phyloP scores from a whole-genome alignment of 1,140 invertebrate species.

The Euglossa dilemma region DNA sequence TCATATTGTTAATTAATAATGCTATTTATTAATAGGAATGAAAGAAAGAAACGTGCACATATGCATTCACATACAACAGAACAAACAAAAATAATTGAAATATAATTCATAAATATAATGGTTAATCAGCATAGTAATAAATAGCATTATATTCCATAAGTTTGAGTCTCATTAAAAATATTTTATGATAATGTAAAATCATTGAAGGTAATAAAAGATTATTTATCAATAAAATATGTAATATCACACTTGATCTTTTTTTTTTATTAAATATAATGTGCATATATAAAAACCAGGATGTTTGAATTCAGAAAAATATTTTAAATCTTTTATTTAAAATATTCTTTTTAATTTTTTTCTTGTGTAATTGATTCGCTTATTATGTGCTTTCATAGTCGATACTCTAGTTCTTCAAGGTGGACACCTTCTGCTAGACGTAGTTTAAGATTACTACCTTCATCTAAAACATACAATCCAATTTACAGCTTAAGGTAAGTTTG shows the following conservation, averaged over 20 bases:
- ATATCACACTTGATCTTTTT: constrained; percentile 5
- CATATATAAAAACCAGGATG: not conserved
- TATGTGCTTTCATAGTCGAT: constrained; percentile 73
- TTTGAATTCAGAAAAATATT: not conserved
- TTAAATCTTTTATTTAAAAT: not conserved
- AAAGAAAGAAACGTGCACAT: too few species aligned
- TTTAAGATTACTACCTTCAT: constrained; percentile 61
- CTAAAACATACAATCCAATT: constrained; percentile 46
- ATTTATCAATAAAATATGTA: constrained; percentile 24
- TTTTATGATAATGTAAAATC: constrained; percentile 9
- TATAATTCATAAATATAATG: not conserved
- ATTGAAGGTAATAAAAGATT: constrained; percentile 21
- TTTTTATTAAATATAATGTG: not conserved
- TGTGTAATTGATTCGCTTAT: constrained; percentile 60
- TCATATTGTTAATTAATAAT: not conserved
- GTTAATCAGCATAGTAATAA: constrained; percentile 1
- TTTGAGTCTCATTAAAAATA: not conserved
- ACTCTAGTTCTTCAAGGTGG: constrained; percentile 70
- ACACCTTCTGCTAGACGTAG: constrained; percentile 67
- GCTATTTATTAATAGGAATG: not conserved
- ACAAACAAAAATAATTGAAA: too few species aligned
- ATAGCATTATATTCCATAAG: not conserved
- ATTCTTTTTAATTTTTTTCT: constrained; percentile 32
- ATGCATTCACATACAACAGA: too few species aligned
- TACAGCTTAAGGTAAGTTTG: constrained; percentile 70